Evolutionary conservation across 2,888 invertebrate genomes (phyloP).

Genomic region (Dastarcus helophoroides): DNA sequence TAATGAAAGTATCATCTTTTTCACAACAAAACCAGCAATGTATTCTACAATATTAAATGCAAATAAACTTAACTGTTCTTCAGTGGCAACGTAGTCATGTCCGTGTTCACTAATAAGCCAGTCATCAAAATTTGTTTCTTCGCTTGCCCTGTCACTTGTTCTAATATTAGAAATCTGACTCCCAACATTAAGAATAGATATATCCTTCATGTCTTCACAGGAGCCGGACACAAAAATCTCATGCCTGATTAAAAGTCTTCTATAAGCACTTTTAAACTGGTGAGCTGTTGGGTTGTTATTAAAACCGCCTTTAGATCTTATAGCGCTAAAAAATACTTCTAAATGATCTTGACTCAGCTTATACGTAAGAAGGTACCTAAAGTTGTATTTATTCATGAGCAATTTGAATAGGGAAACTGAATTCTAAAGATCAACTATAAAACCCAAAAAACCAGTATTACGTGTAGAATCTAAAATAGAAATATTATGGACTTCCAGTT

Average conservation of each 20-base stretch:
- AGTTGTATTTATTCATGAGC: too few relatives aligned
- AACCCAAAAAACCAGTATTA: too few relatives aligned
- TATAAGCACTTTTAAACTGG: conserved; percentile 1
- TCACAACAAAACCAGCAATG: conserved; percentile 5
- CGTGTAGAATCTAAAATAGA: too few relatives aligned
- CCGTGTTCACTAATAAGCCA: too few relatives aligned
- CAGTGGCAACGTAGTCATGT: too few relatives aligned
- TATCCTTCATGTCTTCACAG: too few relatives aligned
- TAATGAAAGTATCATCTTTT: not conserved
- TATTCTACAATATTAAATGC: conserved; percentile 4
- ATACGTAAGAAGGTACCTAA: not conserved
- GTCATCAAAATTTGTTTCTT: conserved; percentile 3
- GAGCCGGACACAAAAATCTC: too few relatives aligned
- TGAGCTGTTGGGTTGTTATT: conserved; percentile 3
- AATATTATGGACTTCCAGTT: too few relatives aligned
- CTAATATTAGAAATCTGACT: not conserved
- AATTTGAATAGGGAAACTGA: too few relatives aligned
- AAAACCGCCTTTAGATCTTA: conserved; percentile 4
- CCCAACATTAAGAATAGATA: too few relatives aligned
- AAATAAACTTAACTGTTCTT: not conserved
- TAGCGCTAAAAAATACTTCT: conserved; percentile 3
- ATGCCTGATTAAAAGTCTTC: too few relatives aligned
- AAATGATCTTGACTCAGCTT: conserved; percentile 3
- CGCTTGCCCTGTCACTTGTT: not conserved
- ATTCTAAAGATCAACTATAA: too few relatives aligned